Conservation (phyloP, 2,113 vertebrate species). For the Tor tambroides region DNA sequence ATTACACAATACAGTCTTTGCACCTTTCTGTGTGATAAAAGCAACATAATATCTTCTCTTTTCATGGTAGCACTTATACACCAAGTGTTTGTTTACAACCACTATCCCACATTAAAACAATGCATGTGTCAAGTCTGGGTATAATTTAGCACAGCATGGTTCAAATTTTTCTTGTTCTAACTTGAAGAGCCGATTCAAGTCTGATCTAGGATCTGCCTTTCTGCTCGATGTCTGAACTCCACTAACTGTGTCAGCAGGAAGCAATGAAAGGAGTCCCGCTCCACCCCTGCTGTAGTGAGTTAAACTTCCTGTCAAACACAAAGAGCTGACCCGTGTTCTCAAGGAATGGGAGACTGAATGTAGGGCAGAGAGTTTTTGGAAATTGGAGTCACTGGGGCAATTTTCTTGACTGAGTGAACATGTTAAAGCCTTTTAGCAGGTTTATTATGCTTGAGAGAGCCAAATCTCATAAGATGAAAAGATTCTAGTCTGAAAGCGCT, state of each 20-base stretch:
- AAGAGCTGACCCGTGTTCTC: slow-evolving; percentile 11
- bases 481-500: background rate
- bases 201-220: slow-evolving; percentile 3
- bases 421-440: slow-evolving; percentile 16
- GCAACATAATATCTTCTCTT: background rate
- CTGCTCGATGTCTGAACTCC: background rate
- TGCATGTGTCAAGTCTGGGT: background rate
- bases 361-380: slow-evolving; percentile 3
- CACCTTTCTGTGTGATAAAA: background rate
- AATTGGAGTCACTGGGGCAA: slow-evolving; percentile 25
- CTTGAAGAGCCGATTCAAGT: background rate
- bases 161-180: background rate
- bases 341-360: slow-evolving; percentile 2
- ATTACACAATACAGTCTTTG: background rate
- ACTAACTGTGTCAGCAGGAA: slow-evolving; percentile 63
- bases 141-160: background rate
- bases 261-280: slow-evolving; percentile 2
- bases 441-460: background rate
- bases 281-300: background rate
- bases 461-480: background rate
- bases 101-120: background rate
- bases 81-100: background rate
- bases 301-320: slow-evolving; percentile 33
- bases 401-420: background rate
- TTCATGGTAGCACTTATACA: background rate